Percentiles rank a stretch among this genome's conserved stretches.
Conservation (phyloP, 2,113 vertebrate genomes). For the Ariopsis seemanni region DNA sequence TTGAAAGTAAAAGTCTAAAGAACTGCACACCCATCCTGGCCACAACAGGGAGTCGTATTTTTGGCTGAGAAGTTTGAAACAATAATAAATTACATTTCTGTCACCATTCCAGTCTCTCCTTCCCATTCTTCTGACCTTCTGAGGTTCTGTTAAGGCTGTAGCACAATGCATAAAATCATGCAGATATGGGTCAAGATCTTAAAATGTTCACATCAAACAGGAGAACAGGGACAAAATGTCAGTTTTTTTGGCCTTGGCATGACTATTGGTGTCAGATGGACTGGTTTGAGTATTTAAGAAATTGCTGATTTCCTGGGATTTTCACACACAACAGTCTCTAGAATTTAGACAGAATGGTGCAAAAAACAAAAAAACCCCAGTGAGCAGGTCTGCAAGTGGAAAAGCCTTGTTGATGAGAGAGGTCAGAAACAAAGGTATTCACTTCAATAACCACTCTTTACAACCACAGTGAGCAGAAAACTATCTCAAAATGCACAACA, state of each 20-base stretch:
- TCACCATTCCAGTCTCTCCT: background rate
- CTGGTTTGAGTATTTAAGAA: no score
- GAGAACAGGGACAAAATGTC: background rate
- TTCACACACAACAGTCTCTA: background rate
- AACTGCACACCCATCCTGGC: background rate
- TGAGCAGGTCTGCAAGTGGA: background rate
- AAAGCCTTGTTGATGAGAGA: no score
- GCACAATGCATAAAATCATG: background rate
- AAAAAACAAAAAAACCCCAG: background rate
- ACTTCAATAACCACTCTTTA: background rate
- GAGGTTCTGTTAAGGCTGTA: background rate
- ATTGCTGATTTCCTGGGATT: background rate
- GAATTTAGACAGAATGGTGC: background rate
- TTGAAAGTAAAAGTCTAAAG: background rate
- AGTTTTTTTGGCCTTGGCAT: background rate
- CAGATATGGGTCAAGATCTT: background rate
- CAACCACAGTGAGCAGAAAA: background rate
- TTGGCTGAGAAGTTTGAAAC: background rate
- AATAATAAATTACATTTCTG: background rate
- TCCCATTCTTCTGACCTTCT: background rate
- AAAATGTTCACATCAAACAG: background rate
- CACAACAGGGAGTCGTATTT: background rate
- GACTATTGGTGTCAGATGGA: background rate
- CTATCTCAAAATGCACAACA: background rate
- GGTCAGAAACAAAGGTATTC: background rate